A percentile compares a stretch with the other conserved stretches of the same genome.
phyloP scores from a whole-genome alignment of 1,140 invertebrate species.

The Pinna nobilis region DNA sequence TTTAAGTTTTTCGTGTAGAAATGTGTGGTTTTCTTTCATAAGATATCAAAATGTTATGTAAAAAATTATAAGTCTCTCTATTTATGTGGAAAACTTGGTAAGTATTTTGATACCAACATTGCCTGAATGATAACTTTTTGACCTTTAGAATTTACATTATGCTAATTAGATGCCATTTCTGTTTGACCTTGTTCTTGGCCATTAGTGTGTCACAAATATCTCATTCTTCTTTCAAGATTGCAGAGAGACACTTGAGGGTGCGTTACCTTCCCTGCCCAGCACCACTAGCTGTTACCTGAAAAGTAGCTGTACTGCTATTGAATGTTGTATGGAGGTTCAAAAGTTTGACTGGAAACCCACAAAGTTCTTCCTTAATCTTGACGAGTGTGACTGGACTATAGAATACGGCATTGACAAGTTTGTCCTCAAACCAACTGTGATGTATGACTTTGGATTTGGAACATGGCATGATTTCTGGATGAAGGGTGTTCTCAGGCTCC shows the following conservation, averaged over 20 bases:
- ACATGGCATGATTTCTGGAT: slow-evolving; percentile 8
- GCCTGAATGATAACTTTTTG: no score
- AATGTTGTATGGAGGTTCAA: slow-evolving; percentile 19
- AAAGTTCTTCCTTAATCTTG: slow-evolving; percentile 14
- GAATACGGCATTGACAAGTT: slow-evolving; percentile 31
- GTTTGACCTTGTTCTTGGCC: no score
- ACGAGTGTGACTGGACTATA: slow-evolving; percentile 26
- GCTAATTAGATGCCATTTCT: no score
- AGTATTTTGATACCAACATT: no score
- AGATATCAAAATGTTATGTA: no score
- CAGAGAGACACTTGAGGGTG: not conserved
- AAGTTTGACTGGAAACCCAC: slow-evolving; percentile 6
- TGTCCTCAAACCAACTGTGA: not conserved
- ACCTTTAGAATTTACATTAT: no score
- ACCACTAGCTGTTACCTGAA: slow-evolving; percentile 15
- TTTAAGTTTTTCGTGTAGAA: no score
- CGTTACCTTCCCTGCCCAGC: not conserved
- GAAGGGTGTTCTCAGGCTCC: slow-evolving; percentile 18
- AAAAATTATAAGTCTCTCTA: no score
- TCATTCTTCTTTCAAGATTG: not conserved
- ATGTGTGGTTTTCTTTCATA: no score
- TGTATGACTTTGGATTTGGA: slow-evolving; percentile 13
- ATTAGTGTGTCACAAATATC: no score
- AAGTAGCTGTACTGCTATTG: slow-evolving; percentile 9
- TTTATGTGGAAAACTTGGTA: no score